Conservation (phyloP, 2,797 vertebrate genomes). For the Rachycentron canadum region DNA sequence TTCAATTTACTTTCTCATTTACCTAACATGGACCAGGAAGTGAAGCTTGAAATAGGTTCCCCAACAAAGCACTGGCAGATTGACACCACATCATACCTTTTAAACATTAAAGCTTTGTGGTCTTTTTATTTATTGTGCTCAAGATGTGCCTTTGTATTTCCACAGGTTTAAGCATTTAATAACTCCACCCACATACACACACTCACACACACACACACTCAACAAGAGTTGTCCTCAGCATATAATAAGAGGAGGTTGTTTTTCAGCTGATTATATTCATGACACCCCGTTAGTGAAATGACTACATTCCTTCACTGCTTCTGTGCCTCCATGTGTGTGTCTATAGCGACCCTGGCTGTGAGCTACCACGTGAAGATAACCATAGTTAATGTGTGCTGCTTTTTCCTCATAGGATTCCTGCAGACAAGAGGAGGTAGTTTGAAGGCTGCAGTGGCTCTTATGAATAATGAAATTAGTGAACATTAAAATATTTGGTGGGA, state of each 20-base stretch:
- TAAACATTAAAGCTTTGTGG: constrained; percentile 62
- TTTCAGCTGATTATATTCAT: constrained; percentile 49
- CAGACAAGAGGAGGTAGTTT: constrained; percentile 63
- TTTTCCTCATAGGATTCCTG: constrained; percentile 70
- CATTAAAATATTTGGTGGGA: constrained; percentile 80
- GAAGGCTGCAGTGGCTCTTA: constrained; percentile 36
- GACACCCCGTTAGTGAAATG: constrained; percentile 40
- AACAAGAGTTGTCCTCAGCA: constrained; percentile 26
- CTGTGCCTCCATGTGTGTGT: constrained; percentile 42
- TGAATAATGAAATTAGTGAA: constrained; percentile 77
- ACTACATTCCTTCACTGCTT: constrained; percentile 48
- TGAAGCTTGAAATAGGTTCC: constrained; percentile 82
- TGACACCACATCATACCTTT: constrained; percentile 58
- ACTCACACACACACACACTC: constrained; percentile 6
- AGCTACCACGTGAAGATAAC: constrained; percentile 39
- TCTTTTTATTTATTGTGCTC: constrained; percentile 42
- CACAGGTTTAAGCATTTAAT: constrained; percentile 42
- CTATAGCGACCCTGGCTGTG: constrained; percentile 33
- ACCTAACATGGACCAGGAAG: constrained; percentile 72
- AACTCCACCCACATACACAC: constrained; percentile 4
- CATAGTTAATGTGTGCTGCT: constrained; percentile 47
- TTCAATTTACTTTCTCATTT: constrained; percentile 78
- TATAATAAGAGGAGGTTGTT: constrained; percentile 44
- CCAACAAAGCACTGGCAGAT: constrained; percentile 56
- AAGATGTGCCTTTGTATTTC: constrained; percentile 38